Base-by-base conservation (phyloP, 2,888 invertebrate species). In the Trilocha varians region DNA sequence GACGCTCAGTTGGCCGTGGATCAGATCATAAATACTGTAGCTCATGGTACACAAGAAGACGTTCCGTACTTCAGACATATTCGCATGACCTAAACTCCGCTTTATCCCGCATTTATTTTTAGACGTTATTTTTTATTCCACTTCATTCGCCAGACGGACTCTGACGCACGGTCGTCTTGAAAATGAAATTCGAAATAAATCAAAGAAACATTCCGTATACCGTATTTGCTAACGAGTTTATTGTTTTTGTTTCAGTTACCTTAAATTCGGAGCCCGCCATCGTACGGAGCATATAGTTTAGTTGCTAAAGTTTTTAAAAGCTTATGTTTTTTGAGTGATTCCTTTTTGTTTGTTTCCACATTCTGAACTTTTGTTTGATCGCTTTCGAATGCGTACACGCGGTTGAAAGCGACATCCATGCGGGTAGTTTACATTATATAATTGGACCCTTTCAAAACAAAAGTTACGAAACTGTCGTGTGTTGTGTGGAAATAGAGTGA, bases 401-500 rank as follows among this genome's bases (percentile, higher is more conserved):
- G 80, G 76, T 78, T 85, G 79, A 84, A 82, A 79, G 60, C 78
- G 72, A 70, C 68, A 73, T 82, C 83, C 72, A 85, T 84, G 85
- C 79, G 78, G 78, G 72, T 75, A 65, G 73, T 67, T 78, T 72
- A 66, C 62, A 69, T 73, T 62, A 78, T 75, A 78, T 84, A 84
- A 83, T 85, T 78, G 83, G 80, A 85, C 85, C 76, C 72, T 83
- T 83, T 83, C 74, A 65, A 74, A 84, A 78, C 59, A 75, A 69
- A 82, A 83, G 68, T 59, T 71, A 67, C 62, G 75, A 80, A 78
- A 73, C 80, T 85, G 85, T 69, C 71, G 85, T 85, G 85, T 85
- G 85, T 84, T 84, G 85, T 85, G 85, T 85, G 85, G 84, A 85
- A 85, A 84, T 84, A 85, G 85, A 85, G 85, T 86, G 76, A 82